phyloP scores from a whole-genome alignment of 2,888 invertebrate genomes.

The Laspeyria flexula region DNA sequence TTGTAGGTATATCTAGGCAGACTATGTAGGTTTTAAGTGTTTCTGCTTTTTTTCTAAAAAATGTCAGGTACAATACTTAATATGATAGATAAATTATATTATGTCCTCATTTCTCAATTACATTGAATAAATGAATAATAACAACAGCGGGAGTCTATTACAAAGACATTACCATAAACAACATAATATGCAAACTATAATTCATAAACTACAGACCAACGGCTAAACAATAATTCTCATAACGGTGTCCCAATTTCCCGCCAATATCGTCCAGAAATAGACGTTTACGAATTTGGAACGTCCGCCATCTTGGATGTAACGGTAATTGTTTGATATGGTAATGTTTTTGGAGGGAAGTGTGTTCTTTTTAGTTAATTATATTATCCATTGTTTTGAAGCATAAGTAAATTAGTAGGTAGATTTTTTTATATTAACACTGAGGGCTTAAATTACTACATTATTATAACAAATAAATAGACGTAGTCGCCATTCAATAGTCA shows the following conservation, averaged over 20 bases:
- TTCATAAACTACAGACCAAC: constrained; percentile 26
- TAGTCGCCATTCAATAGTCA: no score
- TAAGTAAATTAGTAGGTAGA: neutral
- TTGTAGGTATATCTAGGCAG: no score
- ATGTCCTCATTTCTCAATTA: neutral
- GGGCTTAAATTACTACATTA: no score
- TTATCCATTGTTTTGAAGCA: neutral
- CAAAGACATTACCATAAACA: constrained; percentile 13
- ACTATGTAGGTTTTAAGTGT: no score
- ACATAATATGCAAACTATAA: constrained; percentile 28
- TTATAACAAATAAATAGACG: no score
- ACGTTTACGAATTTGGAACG: constrained; percentile 52
- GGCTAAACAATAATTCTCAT: constrained; percentile 27
- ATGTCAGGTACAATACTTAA: no score
- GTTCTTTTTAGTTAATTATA: neutral
- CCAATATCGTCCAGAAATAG: constrained; percentile 58
- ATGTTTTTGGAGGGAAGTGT: constrained; percentile 11
- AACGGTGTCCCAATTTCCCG: constrained; percentile 54
- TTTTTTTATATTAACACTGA: no score
- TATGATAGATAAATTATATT: no score
- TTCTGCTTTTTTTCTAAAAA: no score
- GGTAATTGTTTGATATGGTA: constrained; percentile 38
- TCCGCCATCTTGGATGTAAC: constrained; percentile 43
- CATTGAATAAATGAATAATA: neutral
- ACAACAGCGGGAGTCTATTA: constrained; percentile 10